Evolutionary conservation across 2,797 vertebrate species (phyloP), one percentile per base, ranked within the genome.

Genomic region (Allobates femoralis): DNA sequence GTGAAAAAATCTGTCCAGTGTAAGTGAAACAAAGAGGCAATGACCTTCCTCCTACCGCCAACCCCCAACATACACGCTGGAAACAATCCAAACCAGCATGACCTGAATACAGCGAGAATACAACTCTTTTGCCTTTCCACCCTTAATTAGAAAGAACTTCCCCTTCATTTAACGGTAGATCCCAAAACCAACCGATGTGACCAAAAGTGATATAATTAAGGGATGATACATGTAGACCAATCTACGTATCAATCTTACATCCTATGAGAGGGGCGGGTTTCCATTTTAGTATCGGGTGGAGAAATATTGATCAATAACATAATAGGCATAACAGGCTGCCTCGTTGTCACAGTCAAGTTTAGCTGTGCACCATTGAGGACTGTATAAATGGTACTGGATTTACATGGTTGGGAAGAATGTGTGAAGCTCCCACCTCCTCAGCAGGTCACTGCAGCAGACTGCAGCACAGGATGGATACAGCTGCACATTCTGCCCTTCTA

Each of bases 271-370:
- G 53, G 58, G 12, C 32, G 41, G 41, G 41, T 46, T 7, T 46
- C 41, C 41, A 8, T 8, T 73, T 58, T 23, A 56, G 30, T 69
- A 16, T 23, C 37, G 51, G 32, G 51, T 55, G 15, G 26, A 34
- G 7, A 71, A 83, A 83, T 83, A 83, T 83, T 58, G 32, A 83
- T 83, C 51, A 26, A 21, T 12, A 46, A 23, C 30, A 23, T 71
- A 81, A 81, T 81, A 55, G 58, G 51, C 2, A n/a, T 26, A 58
- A 34, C 30, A 58, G 66, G 2, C 21, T 74, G 32, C 53, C 50
- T 15, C 30, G 37, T 46, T 50, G n/a, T 32, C 53, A 41, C 10
- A 60, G 7, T 56, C 66, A 34, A 7, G 28, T 56, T 56, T 7
- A 67, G 15, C 28, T 19, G 19, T 67, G 16, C 30, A 21, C 30